Percentiles rank a stretch among this genome's conserved stretches.
Conservation (phyloP, 2,797 vertebrate genomes). For the Tachyglossus aculeatus region DNA sequence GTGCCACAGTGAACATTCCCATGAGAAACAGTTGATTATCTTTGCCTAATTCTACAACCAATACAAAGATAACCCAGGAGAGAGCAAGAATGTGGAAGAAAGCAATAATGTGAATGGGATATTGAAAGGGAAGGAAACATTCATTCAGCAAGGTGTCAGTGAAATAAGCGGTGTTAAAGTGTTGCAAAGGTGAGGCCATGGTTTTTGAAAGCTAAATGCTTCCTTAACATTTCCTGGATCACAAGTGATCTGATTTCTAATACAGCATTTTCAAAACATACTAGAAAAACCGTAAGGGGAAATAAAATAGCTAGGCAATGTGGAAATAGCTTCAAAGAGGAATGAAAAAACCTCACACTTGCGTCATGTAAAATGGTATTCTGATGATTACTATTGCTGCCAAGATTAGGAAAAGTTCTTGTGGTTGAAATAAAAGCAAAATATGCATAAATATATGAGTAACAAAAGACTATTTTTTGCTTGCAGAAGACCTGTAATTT, state of each 20-base stretch:
- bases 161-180: conserved; percentile 12
- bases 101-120: conserved; percentile 6
- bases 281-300: not conserved
- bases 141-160: conserved; percentile 11
- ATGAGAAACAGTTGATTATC: conserved; percentile 7
- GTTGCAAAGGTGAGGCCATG: not conserved
- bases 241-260: conserved; percentile 18
- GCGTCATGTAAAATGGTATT: conserved; percentile 27
- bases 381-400: conserved; percentile 53
- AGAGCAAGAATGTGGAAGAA: conserved; percentile 14
- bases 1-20: too few species aligned
- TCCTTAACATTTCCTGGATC: conserved; percentile 13
- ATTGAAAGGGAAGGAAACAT: conserved; percentile 25
- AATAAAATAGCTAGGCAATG: conserved; percentile 3
- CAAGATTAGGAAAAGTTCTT: conserved; percentile 55
- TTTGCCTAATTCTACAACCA: conserved; percentile 13
- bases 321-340: conserved; percentile 37
- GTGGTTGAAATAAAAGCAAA: conserved; percentile 69
- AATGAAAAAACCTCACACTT: conserved; percentile 41
- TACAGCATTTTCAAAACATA: conserved; percentile 18
- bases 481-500: conserved; percentile 72
- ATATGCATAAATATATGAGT: conserved; percentile 68
- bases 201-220: conserved; percentile 31
- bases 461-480: conserved; percentile 71
- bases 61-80: conserved; percentile 21